Conservation (phyloP, 1,140 invertebrate species). For the Bilobella aurantiaca region DNA sequence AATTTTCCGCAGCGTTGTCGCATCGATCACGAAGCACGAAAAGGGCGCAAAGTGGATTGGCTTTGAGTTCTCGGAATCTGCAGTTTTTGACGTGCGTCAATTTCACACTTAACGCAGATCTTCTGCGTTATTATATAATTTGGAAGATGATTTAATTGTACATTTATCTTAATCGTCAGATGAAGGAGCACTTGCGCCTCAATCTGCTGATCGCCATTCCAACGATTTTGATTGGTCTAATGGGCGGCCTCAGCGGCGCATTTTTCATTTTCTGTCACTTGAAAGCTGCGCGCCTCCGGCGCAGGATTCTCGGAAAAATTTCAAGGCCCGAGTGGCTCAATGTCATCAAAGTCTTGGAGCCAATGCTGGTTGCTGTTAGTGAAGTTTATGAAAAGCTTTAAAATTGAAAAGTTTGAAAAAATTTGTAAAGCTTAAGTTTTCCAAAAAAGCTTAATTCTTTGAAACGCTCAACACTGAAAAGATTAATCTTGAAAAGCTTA, state of each 20-base stretch:
- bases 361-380: slow-evolving; percentile 28
- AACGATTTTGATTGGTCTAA: slow-evolving; percentile 22
- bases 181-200: slow-evolving; percentile 21
- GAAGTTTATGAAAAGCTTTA: too few species aligned
- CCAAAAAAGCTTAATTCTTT: too few species aligned
- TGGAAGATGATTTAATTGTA: too few species aligned
- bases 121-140: too few species aligned
- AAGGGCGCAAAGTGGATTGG: background rate
- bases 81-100: slow-evolving; percentile 29
- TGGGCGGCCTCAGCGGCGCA: slow-evolving; percentile 23
- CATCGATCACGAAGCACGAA: slow-evolving; percentile 4
- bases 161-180: slow-evolving; percentile 13
- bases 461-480: too few species aligned
- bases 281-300: slow-evolving; percentile 23
- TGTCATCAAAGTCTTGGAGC: slow-evolving; percentile 26
- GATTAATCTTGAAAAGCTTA: too few species aligned
- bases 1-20: slow-evolving; percentile 36
- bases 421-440: too few species aligned
- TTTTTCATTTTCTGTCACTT: slow-evolving; percentile 27
- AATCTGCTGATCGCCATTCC: slow-evolving; percentile 22
- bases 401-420: background rate
- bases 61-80: slow-evolving; percentile 26
- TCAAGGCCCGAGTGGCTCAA: slow-evolving; percentile 18
- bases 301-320: slow-evolving; percentile 20
- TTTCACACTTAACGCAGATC: too few species aligned